Evolutionary conservation across 2,113 vertebrate species (phyloP).

Genomic region (Vulpes vulpes): DNA sequence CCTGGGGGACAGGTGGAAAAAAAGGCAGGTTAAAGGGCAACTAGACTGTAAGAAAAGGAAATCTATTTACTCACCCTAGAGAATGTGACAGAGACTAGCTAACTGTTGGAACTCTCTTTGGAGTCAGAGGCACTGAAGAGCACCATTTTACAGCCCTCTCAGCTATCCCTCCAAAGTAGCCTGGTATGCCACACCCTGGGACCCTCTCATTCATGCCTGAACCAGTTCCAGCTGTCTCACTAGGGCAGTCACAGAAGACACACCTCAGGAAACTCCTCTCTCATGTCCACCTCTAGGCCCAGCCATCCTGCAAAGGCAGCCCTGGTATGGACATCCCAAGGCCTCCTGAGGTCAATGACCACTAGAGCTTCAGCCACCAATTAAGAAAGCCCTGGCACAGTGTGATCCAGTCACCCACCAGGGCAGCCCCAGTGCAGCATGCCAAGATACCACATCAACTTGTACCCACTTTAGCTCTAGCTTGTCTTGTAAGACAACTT

Average conservation of each 20-base stretch:
- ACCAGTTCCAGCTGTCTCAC: not conserved
- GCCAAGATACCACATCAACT: not conserved
- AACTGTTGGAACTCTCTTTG: not conserved
- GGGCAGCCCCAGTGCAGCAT: not conserved
- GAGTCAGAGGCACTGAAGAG: not conserved
- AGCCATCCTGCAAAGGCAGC: not conserved
- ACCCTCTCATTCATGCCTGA: not conserved
- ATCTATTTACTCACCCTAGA: not conserved
- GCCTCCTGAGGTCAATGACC: not conserved
- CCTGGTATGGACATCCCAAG: not conserved
- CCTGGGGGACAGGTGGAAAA: not conserved
- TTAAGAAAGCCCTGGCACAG: not conserved
- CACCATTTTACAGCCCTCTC: not conserved
- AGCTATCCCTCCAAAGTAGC: not conserved
- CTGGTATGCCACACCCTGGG: not conserved
- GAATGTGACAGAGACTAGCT: not conserved
- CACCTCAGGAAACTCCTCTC: not conserved
- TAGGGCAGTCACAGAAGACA: not conserved
- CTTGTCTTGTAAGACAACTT: not conserved
- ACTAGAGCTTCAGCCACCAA: not conserved
- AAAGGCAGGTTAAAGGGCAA: not conserved
- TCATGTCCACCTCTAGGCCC: not conserved
- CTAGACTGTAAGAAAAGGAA: not conserved
- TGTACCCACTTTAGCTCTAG: not conserved
- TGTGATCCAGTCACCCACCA: not conserved